These are phyloP conservation scores for Rhingia campestris DNA, from an alignment of 2,888 invertebrate species.

Conservation along the genomic window DNA sequence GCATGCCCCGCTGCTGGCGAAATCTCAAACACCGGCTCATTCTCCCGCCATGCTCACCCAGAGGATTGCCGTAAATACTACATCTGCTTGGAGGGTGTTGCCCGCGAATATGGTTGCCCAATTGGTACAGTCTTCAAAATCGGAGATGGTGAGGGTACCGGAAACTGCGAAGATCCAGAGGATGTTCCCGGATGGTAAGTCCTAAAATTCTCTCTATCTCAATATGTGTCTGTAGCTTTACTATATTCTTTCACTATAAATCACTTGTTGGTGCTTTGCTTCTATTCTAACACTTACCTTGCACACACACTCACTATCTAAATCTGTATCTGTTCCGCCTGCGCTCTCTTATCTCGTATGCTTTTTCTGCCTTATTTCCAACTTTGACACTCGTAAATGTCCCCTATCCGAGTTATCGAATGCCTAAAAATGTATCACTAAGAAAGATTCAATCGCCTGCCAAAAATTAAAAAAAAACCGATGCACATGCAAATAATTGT, in stretches of 20 bases:
- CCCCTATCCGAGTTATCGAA: constrained; percentile 48
- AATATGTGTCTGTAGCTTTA: constrained; percentile 80
- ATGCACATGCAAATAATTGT: constrained; percentile 54
- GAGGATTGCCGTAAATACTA: constrained; percentile 97
- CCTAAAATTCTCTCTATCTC: constrained; percentile 63
- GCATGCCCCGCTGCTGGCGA: constrained; percentile 91
- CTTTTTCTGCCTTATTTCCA: constrained; percentile 32
- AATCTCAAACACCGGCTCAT: constrained; percentile 91
- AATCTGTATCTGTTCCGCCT: constrained; percentile 68
- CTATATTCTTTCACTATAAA: constrained; percentile 3
- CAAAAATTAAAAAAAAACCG: constrained; percentile 27
- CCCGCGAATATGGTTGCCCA: constrained; percentile 97
- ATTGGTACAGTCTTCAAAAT: constrained; percentile 98
- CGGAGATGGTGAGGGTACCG: constrained; percentile 93
- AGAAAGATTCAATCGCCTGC: constrained; percentile 51
- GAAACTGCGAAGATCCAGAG: constrained; percentile 97
- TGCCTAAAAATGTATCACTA: constrained; percentile 36
- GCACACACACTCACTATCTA: constrained; percentile 83
- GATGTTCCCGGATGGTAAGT: constrained; percentile 98
- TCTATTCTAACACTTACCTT: constrained; percentile 74
- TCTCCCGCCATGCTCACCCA: constrained; percentile 97
- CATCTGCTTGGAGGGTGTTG: constrained; percentile 94
- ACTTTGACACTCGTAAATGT: constrained; percentile 26
- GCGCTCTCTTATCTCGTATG: constrained; percentile 21
- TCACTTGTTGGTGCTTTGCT: constrained; percentile 48